Evolutionary conservation across 2,797 vertebrate species (phyloP).

Genomic region (Fistularia commersonii): DNA sequence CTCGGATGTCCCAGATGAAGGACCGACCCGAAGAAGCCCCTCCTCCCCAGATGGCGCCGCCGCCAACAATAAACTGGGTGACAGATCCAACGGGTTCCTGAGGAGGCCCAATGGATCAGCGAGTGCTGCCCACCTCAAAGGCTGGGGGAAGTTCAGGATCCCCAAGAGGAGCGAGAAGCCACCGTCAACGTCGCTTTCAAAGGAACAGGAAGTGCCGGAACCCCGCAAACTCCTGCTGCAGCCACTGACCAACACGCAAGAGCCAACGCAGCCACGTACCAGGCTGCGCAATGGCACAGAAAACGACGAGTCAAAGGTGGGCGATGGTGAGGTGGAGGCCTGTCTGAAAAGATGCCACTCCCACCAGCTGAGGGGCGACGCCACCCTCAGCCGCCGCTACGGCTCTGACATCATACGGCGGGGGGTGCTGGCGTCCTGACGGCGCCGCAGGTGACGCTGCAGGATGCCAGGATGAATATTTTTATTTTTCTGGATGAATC

Average conservation of each 20-base stretch:
- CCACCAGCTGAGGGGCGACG: slow-evolving; percentile 78
- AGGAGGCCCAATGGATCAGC: no score
- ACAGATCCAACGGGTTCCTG: slow-evolving; percentile 61
- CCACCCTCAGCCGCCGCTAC: slow-evolving; percentile 80
- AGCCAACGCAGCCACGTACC: slow-evolving; percentile 66
- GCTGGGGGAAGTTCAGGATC: slow-evolving; percentile 97
- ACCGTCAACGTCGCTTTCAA: slow-evolving; percentile 10
- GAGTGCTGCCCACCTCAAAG: no score
- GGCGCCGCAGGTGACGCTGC: neutral
- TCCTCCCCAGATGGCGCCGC: slow-evolving; percentile 12
- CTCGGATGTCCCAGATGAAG: slow-evolving; percentile 26
- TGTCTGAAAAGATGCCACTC: slow-evolving; percentile 80
- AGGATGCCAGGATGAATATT: slow-evolving; percentile 40
- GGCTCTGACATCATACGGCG: slow-evolving; percentile 86
- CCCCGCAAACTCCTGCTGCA: slow-evolving; percentile 40
- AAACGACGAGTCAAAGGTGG: slow-evolving; percentile 79
- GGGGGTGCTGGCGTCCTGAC: slow-evolving; percentile 93
- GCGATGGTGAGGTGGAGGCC: slow-evolving; percentile 78
- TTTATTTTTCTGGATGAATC: slow-evolving; percentile 58
- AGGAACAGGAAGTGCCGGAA: slow-evolving; percentile 20
- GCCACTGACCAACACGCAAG: slow-evolving; percentile 57
- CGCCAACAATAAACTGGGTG: slow-evolving; percentile 35
- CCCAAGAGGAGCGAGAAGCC: slow-evolving; percentile 86
- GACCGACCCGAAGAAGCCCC: slow-evolving; percentile 36
- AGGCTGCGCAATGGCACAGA: slow-evolving; percentile 78